A percentile compares a stretch with the other conserved stretches of the same genome.
Conservation (phyloP, 2,888 invertebrate species). For the Volucella bombylans region DNA sequence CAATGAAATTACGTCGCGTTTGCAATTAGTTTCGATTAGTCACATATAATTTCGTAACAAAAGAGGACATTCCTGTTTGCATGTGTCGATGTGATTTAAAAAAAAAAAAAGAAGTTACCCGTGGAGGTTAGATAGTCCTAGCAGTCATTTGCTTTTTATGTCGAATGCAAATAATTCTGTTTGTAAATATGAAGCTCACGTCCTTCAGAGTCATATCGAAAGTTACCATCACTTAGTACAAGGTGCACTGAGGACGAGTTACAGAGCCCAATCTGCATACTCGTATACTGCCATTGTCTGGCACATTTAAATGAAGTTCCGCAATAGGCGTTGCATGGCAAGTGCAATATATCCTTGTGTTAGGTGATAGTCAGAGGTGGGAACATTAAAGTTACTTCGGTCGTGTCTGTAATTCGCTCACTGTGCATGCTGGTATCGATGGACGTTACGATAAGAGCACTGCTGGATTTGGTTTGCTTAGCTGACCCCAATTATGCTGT, state of each 20-base stretch:
- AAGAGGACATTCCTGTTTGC: background rate
- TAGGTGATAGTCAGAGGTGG: conserved; percentile 9
- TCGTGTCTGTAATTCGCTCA: conserved; percentile 11
- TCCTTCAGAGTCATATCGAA: background rate
- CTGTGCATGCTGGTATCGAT: conserved; percentile 9
- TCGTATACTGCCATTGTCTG: conserved; percentile 24
- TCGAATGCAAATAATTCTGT: too few relatives aligned
- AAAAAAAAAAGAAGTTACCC: too few relatives aligned
- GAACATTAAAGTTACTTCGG: conserved; percentile 12
- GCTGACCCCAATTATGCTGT: conserved; percentile 25
- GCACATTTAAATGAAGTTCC: conserved; percentile 60
- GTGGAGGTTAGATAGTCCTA: too few relatives aligned
- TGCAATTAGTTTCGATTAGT: conserved; percentile 45
- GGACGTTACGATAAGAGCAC: conserved; percentile 7
- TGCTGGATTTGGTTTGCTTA: conserved; percentile 16
- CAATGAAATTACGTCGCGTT: conserved; percentile 26
- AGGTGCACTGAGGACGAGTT: conserved; percentile 36
- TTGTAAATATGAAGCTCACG: too few relatives aligned
- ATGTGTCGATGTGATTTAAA: too few relatives aligned
- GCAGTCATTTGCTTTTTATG: too few relatives aligned
- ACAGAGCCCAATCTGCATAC: background rate
- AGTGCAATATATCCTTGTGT: conserved; percentile 38
- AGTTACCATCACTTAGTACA: conserved; percentile 29
- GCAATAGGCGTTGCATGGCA: conserved; percentile 46
- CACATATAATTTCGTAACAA: background rate